Evolutionary conservation across 2,113 vertebrate species (phyloP), one percentile per base, ranked within the genome.

Genomic region (Megaptera novaeangliae): DNA sequence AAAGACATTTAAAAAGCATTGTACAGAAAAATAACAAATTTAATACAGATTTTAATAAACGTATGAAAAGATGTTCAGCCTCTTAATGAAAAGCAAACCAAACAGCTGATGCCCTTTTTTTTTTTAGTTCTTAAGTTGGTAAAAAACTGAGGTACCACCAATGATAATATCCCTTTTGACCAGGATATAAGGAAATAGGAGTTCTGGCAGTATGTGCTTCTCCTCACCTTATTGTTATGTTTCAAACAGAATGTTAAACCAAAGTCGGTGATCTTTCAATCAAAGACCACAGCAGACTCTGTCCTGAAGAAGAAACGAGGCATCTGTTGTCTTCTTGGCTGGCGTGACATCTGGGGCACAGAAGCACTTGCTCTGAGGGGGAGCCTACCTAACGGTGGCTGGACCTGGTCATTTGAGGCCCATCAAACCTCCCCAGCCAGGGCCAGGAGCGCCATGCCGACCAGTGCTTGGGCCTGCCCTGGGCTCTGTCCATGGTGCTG

Each of bases 401-500:
- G 17, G n/a, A 6, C 34, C 66, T 12, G 68, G 25, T 20, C 15
- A 0, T 15, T 0, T 0, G 49, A 10, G 57, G 68, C 15, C 14
- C 13, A 0, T 14, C 13, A 14, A 44, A 31, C 3, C 31, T 1
- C 36, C 49, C 31, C 0, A 29, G 27, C 7, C 0, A 4, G 6
- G 29, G 71, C 31, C 8, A 2, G 12, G n/a, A 49, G 27, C 36
- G 8, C 27, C 0, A 0, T 1, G 8, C 27, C 3, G 21, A 31
- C 8, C 0, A 10, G 23, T 1, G 0, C 17, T 0, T 9, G 1
- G 0, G n/a, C 17, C 17, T 0, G 3, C 6, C 15, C 18, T 1
- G 15, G 29, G 39, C 0, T 17, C 97, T 96, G 72, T 97, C 97
- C 61, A 0, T 12, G 80, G 88, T 94, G 61, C 96, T 96, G 96